Base-by-base conservation (phyloP, 2,797 vertebrate genomes). In the Urophycis tenuis region DNA sequence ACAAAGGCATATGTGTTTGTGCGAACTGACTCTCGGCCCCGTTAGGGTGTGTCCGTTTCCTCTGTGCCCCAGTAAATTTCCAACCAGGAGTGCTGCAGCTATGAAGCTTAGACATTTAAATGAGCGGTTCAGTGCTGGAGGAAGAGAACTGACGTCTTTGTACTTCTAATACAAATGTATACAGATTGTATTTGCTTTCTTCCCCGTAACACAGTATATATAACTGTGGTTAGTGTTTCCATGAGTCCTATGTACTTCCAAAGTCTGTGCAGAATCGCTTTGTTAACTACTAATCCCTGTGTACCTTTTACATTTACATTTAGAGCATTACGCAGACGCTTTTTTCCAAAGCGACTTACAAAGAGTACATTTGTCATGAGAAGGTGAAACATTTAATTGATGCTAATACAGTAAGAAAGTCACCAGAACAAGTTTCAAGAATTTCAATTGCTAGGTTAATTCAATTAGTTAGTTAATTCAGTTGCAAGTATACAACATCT, bases 31-130 rank as follows among this genome's bases (percentile, higher is more conserved):
- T 60, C 14, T 29, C 22, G 8, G 79, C 22, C 19, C 19, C 45
- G 6, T 19, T 53, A 34, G 34, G 14, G 35, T 64, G 70, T 60
- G 41, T 34, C 49, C 73, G 36, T 71, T 81, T 85, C 81, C 79
- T 78, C 79, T 73, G 22, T 45, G 75, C 77, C 45, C 67, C 41
- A 71, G 41, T 77, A 75, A 74, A 75, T 53, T 76, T 81, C 78
- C 79, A 73, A 49, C 39, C 36, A 30, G 17, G 74, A 60, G 33
- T 36, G 53, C 53, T n/a, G 33, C 14, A 75, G 75, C 60, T 1
- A 3, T 70, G 29, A 78, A 45, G 39, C 74, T 2, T 73, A 64
- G 35, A 34, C 67, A 45, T 64, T 49, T 5, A 22, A 41, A 45
- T 74, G 32, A n/a, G 3, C 12, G n/a, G 41, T 3, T 60, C 64